Evolutionary conservation across 2,888 invertebrate species (phyloP), one percentile per base, ranked within the genome.

Genomic region (Isoperla grammatica): DNA sequence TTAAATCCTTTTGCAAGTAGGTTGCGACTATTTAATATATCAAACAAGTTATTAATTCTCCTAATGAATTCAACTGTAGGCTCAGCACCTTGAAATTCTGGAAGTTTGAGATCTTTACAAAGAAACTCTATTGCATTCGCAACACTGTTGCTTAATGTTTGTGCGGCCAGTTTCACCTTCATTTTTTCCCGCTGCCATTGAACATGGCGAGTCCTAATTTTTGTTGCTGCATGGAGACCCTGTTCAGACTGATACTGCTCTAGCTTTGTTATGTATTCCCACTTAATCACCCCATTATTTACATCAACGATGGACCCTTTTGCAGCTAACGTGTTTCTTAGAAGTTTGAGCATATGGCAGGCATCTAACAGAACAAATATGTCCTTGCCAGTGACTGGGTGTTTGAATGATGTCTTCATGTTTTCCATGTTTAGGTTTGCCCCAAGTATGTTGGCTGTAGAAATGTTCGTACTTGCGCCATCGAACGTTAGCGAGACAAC

Each of bases 401-500:
- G 17, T 57, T 60, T 60, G 40, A 57, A 61, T 39, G 50, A 42
- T 54, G 48, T 40, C 40, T 42, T 15, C 23, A 37, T 37, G n/a
- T 60, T 15, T 19, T 29, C 17, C 15, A 50, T 5, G n/a, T 60
- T 53, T 37, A 50, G 13, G 37, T 63, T 49, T 12, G 62, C 63
- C 13, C 64, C 65, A 45, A 67, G 48, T 39, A 60, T 22, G 12
- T 57, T 35, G 2, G 61, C 58, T 64, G 64, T 65, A 15, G 59
- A 42, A 40, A 68, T 59, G 58, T 69, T 69, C 15, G 65, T 62
- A n/a, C 66, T 11, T 59, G 66, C 43, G 42, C 68, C 69, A 65
- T 70, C 69, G 64, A 68, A 70, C 37, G 69, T 69, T n/a, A 69
- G 2, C 13, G 65, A 60, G n/a, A 65, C 43, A 43, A 66, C 61